A percentile compares a stretch with the other conserved stretches of the same genome.
Evolutionary conservation across 2,797 vertebrate genomes (phyloP).

Genomic region (Pithecia hirsuta): DNA sequence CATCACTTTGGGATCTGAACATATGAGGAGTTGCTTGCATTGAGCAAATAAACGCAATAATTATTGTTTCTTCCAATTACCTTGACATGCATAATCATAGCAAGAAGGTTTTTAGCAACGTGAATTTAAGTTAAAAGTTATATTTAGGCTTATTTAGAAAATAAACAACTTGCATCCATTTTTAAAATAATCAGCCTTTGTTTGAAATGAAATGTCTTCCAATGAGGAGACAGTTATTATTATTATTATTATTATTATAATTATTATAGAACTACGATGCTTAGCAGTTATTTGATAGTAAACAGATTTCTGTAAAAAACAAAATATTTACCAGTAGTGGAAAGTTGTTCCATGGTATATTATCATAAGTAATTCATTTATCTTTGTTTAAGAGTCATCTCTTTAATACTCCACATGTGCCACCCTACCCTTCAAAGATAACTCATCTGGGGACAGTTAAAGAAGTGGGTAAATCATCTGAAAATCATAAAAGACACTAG

Average conservation of each 20-base stretch:
- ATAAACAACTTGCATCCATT: neutral
- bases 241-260: neutral
- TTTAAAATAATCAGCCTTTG: neutral
- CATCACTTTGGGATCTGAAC: neutral
- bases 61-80: neutral
- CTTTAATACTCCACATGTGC: neutral
- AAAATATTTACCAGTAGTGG: neutral
- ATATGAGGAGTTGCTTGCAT: neutral
- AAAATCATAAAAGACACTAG: neutral
- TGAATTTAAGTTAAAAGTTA: constrained; percentile 26
- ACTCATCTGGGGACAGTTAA: neutral
- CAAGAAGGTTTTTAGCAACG: neutral
- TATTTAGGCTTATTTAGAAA: constrained; percentile 27
- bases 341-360: neutral
- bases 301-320: constrained; percentile 12
- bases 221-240: neutral
- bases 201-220: constrained; percentile 30
- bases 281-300: constrained; percentile 9
- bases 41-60: neutral
- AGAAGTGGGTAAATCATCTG: neutral
- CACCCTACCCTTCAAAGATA: neutral
- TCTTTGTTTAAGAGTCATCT: neutral
- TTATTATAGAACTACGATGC: neutral
- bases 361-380: neutral
- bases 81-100: neutral